phyloP scores from a whole-genome alignment of 2,797 vertebrate species.

The Sebastes taczanowskii region DNA sequence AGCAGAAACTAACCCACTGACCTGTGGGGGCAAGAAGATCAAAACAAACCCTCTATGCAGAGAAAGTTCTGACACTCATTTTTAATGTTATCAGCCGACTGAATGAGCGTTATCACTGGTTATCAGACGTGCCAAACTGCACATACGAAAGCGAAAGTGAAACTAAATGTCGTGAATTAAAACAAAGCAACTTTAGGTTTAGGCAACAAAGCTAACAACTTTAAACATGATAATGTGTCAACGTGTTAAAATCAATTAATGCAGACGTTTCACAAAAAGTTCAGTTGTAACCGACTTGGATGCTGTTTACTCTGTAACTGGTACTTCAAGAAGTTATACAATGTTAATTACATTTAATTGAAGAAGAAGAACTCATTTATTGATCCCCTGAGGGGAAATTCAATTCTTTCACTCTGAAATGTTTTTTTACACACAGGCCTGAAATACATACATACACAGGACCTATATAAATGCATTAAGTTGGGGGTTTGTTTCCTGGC shows the following conservation, averaged over 20 bases:
- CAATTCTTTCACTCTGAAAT: too few relatives aligned
- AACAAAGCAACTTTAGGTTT: neutral
- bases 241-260: neutral
- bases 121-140: neutral
- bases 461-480: too few relatives aligned
- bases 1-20: neutral
- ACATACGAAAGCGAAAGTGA: neutral
- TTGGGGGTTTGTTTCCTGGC: too few relatives aligned
- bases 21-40: neutral
- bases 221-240: too few relatives aligned
- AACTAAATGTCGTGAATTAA: neutral
- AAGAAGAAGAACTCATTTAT: too few relatives aligned
- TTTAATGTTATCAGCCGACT: neutral
- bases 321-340: neutral
- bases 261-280: neutral
- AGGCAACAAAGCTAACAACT: too few relatives aligned
- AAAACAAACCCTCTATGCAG: neutral
- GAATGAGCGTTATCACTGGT: neutral
- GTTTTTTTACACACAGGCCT: too few relatives aligned
- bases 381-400: too few relatives aligned
- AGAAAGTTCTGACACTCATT: too few relatives aligned
- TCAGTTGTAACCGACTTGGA: neutral
- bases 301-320: neutral
- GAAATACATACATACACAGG: too few relatives aligned
- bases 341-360: conserved; percentile 20